phyloP scores from a whole-genome alignment of 1,140 invertebrate genomes.

The Brachionus koreanus region DNA sequence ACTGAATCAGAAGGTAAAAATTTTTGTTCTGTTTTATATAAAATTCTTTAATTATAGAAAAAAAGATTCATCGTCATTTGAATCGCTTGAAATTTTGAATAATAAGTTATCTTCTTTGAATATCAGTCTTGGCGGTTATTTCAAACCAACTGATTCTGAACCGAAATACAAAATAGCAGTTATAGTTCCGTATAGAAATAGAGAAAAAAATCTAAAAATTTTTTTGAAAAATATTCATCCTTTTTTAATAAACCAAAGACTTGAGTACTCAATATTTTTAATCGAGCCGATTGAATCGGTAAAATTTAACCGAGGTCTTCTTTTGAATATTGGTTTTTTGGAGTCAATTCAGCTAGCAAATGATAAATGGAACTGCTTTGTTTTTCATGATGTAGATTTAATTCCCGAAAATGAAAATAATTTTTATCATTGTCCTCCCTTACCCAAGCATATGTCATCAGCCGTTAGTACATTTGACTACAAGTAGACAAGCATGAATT shows the following conservation, averaged over 20 bases:
- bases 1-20: background rate
- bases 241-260: constrained; percentile 76
- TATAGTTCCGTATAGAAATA: constrained; percentile 77
- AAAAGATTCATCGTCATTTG: background rate
- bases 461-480: background rate
- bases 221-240: constrained; percentile 82
- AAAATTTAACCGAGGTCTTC: constrained; percentile 79
- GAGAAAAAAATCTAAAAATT: constrained; percentile 70
- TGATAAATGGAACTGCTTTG: constrained; percentile 66
- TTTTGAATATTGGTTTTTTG: constrained; percentile 74
- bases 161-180: constrained; percentile 64
- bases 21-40: background rate
- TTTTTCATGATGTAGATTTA: constrained; percentile 89
- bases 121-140: background rate
- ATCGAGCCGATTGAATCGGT: constrained; percentile 67
- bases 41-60: background rate
- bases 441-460: constrained; percentile 69
- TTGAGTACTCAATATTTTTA: constrained; percentile 82
- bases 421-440: constrained; percentile 79
- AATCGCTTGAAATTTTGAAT: background rate
- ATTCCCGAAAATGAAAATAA: constrained; percentile 81
- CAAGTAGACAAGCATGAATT: background rate
- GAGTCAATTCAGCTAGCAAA: constrained; percentile 63
- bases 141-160: background rate
- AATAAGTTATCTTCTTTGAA: background rate